Conservation (phyloP, 2,888 invertebrate species). For the Orthosia gothica region DNA sequence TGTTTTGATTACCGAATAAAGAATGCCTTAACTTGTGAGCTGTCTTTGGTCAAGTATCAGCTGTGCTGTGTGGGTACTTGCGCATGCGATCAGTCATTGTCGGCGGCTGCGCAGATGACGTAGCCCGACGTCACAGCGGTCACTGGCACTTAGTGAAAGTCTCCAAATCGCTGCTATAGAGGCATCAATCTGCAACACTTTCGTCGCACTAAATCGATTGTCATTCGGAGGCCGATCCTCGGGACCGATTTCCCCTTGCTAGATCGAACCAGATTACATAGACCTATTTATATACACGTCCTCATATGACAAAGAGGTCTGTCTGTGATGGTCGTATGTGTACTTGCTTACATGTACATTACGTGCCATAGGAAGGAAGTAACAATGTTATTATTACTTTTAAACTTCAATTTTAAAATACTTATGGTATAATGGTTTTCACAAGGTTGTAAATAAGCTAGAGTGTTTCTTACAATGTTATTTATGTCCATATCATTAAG, state of each 20-base stretch:
- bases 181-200: slow-evolving; percentile 87
- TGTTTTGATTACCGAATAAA: slow-evolving; percentile 45
- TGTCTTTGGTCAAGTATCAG: slow-evolving; percentile 45
- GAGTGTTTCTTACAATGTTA: slow-evolving; percentile 16
- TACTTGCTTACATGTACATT: slow-evolving; percentile 35
- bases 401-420: slow-evolving; percentile 42
- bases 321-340: slow-evolving; percentile 37
- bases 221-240: slow-evolving; percentile 81
- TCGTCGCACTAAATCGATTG: slow-evolving; percentile 85
- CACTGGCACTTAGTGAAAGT: slow-evolving; percentile 86
- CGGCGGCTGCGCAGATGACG: slow-evolving; percentile 64
- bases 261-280: slow-evolving; percentile 54
- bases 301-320: slow-evolving; percentile 24
- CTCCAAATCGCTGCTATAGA: slow-evolving; percentile 75
- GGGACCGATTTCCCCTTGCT: slow-evolving; percentile 77
- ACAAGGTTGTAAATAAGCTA: slow-evolving; percentile 45
- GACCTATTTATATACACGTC: slow-evolving; percentile 42
- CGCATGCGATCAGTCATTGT: slow-evolving; percentile 54
- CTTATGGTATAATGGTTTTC: slow-evolving; percentile 51
- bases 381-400: slow-evolving; percentile 22
- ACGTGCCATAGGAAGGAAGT: slow-evolving; percentile 62
- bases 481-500: slow-evolving; percentile 23
- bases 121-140: slow-evolving; percentile 75
- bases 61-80: slow-evolving; percentile 16
- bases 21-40: slow-evolving; percentile 26